phyloP scores from a whole-genome alignment of 2,888 invertebrate species.

The Himalopsyche kuldschensis region DNA sequence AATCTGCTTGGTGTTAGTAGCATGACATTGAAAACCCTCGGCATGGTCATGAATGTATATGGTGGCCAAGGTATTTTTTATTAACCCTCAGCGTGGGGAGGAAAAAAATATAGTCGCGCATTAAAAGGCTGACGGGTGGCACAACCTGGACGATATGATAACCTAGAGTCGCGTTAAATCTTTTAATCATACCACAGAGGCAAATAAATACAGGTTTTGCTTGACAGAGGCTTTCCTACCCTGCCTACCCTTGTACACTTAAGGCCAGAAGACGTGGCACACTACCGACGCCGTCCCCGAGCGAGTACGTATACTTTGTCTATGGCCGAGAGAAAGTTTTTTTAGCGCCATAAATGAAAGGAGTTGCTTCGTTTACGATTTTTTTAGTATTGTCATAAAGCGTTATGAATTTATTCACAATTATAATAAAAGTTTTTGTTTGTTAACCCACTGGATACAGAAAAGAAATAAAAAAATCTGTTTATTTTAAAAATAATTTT shows the following conservation, averaged over 20 bases:
- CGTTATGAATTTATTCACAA: too few relatives aligned
- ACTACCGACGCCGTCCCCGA: not conserved
- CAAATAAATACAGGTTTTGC: conserved; percentile 28
- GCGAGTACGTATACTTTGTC: not conserved
- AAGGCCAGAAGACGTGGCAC: not conserved
- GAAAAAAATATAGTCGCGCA: not conserved
- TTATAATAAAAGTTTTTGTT: too few relatives aligned
- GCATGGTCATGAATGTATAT: too few relatives aligned
- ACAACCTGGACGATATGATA: conserved; percentile 19
- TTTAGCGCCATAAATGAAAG: not conserved
- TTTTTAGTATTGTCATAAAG: too few relatives aligned
- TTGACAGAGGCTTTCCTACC: conserved; percentile 6
- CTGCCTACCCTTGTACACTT: not conserved
- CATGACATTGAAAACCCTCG: too few relatives aligned
- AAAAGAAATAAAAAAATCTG: too few relatives aligned
- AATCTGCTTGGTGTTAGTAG: too few relatives aligned
- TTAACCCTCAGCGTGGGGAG: not conserved
- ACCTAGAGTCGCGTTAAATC: conserved; percentile 31
- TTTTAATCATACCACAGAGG: conserved; percentile 32
- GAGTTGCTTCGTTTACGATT: not conserved
- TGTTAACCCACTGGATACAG: too few relatives aligned
- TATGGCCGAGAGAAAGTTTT: not conserved
- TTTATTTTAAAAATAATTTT: too few relatives aligned
- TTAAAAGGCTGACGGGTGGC: not conserved
- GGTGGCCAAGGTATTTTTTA: not conserved